These are phyloP conservation scores for Stratiolaelaps scimitus DNA, from an alignment of 1,140 invertebrate species.

Conservation along the genomic window DNA sequence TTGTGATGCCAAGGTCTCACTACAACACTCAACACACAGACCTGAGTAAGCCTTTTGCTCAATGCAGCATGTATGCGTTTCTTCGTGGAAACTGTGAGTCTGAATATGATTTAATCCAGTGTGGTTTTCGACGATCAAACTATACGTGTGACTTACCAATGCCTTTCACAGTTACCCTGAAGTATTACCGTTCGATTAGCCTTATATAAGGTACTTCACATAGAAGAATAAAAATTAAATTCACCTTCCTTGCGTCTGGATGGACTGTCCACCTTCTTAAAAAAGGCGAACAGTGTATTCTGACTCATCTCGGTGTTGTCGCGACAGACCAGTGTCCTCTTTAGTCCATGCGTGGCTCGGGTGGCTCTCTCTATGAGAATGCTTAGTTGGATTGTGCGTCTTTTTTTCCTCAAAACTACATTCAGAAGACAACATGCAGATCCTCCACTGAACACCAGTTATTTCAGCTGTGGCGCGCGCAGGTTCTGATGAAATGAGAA, in stretches of 20 bases:
- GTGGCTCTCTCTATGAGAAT: no score
- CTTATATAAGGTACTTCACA: not conserved
- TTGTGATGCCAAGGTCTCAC: no score
- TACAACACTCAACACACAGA: no score
- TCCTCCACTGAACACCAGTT: no score
- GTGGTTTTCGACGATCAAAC: not conserved
- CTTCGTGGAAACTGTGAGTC: not conserved
- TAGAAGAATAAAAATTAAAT: not conserved
- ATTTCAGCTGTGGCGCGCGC: no score
- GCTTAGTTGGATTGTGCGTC: no score
- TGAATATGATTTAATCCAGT: not conserved
- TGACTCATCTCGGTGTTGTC: not conserved
- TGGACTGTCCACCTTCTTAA: constrained; percentile 13
- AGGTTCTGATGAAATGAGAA: no score
- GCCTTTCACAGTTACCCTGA: not conserved
- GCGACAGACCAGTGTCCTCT: no score
- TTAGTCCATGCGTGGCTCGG: no score
- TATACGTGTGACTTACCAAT: not conserved
- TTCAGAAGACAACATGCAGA: no score
- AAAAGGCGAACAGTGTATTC: constrained; percentile 6
- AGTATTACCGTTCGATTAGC: not conserved
- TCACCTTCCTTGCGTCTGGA: constrained; percentile 1
- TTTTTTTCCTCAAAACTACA: no score
- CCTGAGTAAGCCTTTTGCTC: not conserved
- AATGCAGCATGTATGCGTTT: not conserved